Evolutionary conservation across 2,888 invertebrate species (phyloP), one percentile per base, ranked within the genome.

Genomic region (Cremastinae sp.): DNA sequence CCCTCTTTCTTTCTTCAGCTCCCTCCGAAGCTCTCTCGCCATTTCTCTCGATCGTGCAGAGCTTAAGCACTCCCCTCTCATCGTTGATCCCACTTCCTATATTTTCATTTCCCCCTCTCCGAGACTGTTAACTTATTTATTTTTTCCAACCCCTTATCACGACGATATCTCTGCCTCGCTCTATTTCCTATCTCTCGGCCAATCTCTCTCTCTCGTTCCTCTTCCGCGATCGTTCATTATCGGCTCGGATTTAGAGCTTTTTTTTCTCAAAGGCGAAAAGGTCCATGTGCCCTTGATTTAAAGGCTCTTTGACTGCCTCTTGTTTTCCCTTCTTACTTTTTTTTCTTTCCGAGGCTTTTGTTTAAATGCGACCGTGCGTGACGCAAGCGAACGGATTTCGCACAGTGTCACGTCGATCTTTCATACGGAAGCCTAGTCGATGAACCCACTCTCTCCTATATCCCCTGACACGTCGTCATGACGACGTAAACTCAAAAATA

Each of bases 401-500:
- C 28, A 28, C 28, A 28, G 28, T n/a, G n/a, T n/a, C n/a, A n/a
- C n/a, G n/a, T 28, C 28, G 28, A 28, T 28, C 28, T 28, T 28
- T 28, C 28, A 28, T 28, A 28, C n/a, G n/a, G 28, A 5, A 28
- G 28, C 28, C 28, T 2, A 28, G 28, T 28, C 28, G 28, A 3
- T 5, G 28, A 28, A 28, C 28, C 28, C 28, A 18, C 45, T 1
- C 39, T 39, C 35, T 64, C 64, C 49, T 64, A 22, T 20, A 20
- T 18, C 22, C 35, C 39, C 20, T 8, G 35, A 51, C 22, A 10
- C 22, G 84, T 87, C 74, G 84, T 76, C 85, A 84, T 87, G 84
- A 80, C 84, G 78, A 88, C 86, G 80, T 79, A 74, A 81, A 83
- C 79, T 85, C 83, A 85, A 87, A 87, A 86, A 85, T 86, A 85